Conservation (phyloP, 2,113 vertebrate genomes). For the Chelonoidis abingdonii region DNA sequence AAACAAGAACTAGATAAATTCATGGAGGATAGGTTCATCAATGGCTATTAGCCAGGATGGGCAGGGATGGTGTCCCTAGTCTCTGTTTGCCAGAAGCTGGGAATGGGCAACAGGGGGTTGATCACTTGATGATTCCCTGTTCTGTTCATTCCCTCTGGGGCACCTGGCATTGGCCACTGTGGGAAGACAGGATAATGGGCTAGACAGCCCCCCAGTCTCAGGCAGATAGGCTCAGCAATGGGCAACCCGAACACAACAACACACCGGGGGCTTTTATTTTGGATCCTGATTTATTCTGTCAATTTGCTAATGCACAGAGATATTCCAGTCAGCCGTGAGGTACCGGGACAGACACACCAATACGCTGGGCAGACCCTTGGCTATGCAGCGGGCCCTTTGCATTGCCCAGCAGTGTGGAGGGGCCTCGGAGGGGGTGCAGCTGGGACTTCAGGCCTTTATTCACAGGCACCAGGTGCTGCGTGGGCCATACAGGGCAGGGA, state of each 20-base stretch:
- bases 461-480: neutral
- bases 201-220: neutral
- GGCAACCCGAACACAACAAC: neutral
- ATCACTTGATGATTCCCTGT: too few species aligned
- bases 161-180: too few species aligned
- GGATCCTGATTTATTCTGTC: neutral
- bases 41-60: too few species aligned
- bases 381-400: neutral
- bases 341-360: neutral
- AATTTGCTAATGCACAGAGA: neutral
- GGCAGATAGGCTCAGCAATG: too few species aligned
- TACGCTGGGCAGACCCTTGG: neutral
- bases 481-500: neutral
- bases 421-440: neutral
- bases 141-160: too few species aligned
- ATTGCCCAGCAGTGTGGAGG: fast-evolving
- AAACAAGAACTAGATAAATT: too few species aligned
- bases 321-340: neutral
- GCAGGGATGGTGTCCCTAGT: too few species aligned
- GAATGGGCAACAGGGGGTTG: too few species aligned
- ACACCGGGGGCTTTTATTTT: neutral
- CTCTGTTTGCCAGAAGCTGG: too few species aligned
- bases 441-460: neutral
- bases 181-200: too few species aligned
- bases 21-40: too few species aligned